Evolutionary conservation across 53 echinoderm and acorn worm species (phyloP), one percentile per base, ranked within the genome.

Genomic region (Paracentrotus lividus): DNA sequence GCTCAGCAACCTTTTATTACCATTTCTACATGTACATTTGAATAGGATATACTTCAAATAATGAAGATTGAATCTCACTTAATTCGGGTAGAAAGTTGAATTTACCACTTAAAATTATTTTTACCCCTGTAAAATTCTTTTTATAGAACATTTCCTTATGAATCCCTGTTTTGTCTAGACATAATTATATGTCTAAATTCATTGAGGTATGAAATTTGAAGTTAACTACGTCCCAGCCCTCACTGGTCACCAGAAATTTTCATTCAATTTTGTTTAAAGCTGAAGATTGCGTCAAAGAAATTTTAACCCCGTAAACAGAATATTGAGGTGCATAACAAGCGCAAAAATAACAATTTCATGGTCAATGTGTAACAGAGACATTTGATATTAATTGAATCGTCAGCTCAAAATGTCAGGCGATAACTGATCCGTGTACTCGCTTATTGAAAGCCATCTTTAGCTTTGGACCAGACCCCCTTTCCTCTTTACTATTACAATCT

Each of bases 341-440:
- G 72, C 21, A 72, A 72, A 72, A 72, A 72, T 72, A 72, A 72
- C 72, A 72, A 72, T 72, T 72, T 72, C 72, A 72, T 72, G 72
- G 72, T 72, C 72, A 6, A 18, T 72, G 72, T 72, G 36, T 40
- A 72, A 32, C 4, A 9, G 72, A 36, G 72, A 38, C 16, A 72
- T 40, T 38, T 40, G 72, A 72, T 36, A 40, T 16, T 38, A 72
- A 72, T 72, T 72, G 72, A 72, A 38, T 72, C 72, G 72, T 72
- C 72, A 72, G 38, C 18, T 72, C 21, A 40, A 72, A 72, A 72
- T 72, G 72, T 72, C 72, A 72, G 18, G 72, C 21, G 72, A 72
- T 5, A 6, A 72, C 72, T 72, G 72, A 72, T 72, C 72, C 72
- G 40, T 72, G 31, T 72, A 16, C 38, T 18, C 72, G 16, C 72